phyloP scores from a whole-genome alignment of 2,797 vertebrate genomes.

The Cetoscarus ocellatus region DNA sequence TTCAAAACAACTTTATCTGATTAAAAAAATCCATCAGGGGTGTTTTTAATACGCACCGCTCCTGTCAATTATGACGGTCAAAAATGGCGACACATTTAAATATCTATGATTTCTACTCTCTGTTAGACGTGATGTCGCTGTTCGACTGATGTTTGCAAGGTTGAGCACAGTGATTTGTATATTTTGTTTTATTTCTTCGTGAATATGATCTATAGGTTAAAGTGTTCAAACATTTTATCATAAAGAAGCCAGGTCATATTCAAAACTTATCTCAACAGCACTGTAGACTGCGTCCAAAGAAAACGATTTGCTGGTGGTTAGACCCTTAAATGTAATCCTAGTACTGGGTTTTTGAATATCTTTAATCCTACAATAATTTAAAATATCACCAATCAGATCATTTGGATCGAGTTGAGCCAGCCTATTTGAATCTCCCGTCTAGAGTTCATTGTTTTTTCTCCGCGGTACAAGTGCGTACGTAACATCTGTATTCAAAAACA shows the following conservation, averaged over 20 bases:
- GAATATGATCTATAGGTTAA: too few species aligned
- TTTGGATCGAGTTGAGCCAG: too few species aligned
- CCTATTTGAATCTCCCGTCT: not conserved
- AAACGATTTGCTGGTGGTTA: too few species aligned
- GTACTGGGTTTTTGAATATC: too few species aligned
- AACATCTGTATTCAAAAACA: slow-evolving; percentile 1
- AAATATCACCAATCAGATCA: not conserved
- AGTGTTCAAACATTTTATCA: too few species aligned
- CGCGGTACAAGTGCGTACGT: not conserved
- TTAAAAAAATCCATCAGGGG: not conserved
- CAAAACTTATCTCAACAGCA: too few species aligned
- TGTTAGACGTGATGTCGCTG: too few species aligned
- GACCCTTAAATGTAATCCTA: too few species aligned
- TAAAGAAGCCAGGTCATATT: too few species aligned
- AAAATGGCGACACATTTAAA: not conserved
- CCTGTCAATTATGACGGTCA: not conserved
- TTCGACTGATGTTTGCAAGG: not conserved
- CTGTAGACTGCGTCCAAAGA: too few species aligned
- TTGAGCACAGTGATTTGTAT: not conserved
- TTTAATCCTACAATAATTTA: not conserved
- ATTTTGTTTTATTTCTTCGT: too few species aligned
- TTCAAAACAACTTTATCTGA: slow-evolving; percentile 17
- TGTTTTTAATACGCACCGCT: slow-evolving; percentile 5
- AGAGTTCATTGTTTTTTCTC: not conserved
- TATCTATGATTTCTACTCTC: too few species aligned